Conservation (phyloP, 1,140 invertebrate species). For the Leptestheria dahalacensis region DNA sequence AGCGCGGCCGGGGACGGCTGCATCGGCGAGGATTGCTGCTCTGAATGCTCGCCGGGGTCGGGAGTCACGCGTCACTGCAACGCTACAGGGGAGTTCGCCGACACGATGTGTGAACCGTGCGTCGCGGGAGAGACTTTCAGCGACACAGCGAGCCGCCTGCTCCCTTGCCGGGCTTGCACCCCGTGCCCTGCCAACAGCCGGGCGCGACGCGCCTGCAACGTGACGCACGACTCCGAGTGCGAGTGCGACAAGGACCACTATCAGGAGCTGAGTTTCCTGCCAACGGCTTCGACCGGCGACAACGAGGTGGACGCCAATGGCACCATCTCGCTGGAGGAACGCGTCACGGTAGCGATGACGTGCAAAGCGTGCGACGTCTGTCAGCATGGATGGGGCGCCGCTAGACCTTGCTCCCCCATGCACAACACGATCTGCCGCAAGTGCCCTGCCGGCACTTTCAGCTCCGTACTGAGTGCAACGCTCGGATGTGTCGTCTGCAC, state of each 20-base stretch:
- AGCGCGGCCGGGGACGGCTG: background rate
- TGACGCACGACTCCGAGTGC: conserved; percentile 21
- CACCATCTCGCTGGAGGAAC: too few species aligned
- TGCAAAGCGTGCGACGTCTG: conserved; percentile 22
- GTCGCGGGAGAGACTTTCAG: conserved; percentile 13
- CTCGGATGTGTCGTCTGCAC: conserved; percentile 23
- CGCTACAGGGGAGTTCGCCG: background rate
- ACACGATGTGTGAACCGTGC: conserved; percentile 15
- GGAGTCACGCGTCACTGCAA: background rate
- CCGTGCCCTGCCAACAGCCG: conserved; percentile 16
- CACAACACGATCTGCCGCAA: conserved; percentile 23
- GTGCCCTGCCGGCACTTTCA: conserved; percentile 24
- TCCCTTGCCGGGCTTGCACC: conserved; percentile 17
- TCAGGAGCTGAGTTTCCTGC: conserved; percentile 4
- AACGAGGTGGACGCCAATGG: too few species aligned
- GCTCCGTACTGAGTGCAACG: conserved; percentile 21
- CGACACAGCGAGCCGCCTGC: background rate
- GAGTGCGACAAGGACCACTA: conserved; percentile 19
- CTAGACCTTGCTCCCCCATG: conserved; percentile 18
- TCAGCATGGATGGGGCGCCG: conserved; percentile 22
- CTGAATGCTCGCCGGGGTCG: conserved; percentile 2
- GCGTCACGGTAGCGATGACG: background rate
- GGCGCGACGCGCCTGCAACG: conserved; percentile 18
- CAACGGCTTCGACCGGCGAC: too few species aligned
- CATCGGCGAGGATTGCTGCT: background rate